phyloP scores from a whole-genome alignment of 2,888 invertebrate species.

The Melanotus villosus region DNA sequence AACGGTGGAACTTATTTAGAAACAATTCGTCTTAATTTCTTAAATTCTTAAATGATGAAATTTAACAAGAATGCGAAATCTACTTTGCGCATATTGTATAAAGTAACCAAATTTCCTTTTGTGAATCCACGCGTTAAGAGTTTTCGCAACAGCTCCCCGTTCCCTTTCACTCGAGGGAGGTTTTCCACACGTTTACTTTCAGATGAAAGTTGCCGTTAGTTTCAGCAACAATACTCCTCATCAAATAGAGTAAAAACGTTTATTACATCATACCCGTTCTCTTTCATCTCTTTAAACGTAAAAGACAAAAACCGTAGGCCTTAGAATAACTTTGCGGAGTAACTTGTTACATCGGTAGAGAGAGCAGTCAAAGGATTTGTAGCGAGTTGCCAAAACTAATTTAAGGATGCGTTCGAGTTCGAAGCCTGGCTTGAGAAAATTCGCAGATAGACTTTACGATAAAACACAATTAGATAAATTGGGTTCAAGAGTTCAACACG shows the following conservation, averaged over 20 bases:
- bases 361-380: conserved; percentile 46
- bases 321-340: conserved; percentile 39
- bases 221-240: conserved; percentile 15
- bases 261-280: conserved; percentile 26
- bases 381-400: conserved; percentile 47
- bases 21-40: background rate
- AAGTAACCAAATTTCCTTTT: conserved; percentile 16
- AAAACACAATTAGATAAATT: conserved; percentile 47
- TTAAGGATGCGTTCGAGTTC: conserved; percentile 44
- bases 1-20: background rate
- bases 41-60: background rate
- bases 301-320: conserved; percentile 26
- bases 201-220: background rate
- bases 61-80: background rate
- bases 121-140: conserved; percentile 4
- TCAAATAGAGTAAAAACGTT: conserved; percentile 33
- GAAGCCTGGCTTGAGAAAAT: conserved; percentile 45
- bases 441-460: conserved; percentile 45
- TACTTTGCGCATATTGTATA: background rate
- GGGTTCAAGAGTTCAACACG: conserved; percentile 43
- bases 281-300: conserved; percentile 30
- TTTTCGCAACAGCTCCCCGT: conserved; percentile 6
- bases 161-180: background rate
- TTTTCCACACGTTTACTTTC: conserved; percentile 23
- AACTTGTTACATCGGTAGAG: conserved; percentile 44